phyloP scores from a whole-genome alignment of 2,797 vertebrate genomes.

The Furcifer pardalis region DNA sequence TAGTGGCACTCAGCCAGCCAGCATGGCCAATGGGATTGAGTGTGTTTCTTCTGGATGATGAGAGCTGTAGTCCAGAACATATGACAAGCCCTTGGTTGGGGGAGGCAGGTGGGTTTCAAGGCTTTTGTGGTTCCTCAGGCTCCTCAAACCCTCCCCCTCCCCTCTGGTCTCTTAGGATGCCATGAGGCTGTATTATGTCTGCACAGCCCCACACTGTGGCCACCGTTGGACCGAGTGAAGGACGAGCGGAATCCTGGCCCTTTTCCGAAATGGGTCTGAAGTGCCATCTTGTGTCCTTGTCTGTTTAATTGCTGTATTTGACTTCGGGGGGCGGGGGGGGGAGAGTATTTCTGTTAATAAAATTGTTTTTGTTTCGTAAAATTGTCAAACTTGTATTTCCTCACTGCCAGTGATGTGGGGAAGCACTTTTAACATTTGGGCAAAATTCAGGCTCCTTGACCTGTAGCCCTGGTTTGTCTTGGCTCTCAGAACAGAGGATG shows the following conservation, averaged over 20 bases:
- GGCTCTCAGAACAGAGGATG: constrained; percentile 1
- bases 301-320: background rate
- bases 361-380: constrained; percentile 9
- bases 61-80: too few relatives aligned
- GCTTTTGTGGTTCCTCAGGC: background rate
- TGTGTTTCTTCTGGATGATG: background rate
- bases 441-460: background rate
- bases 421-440: background rate
- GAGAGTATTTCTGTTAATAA: constrained; percentile 2
- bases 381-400: rapidly evolving
- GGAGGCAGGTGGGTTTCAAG: too few relatives aligned
- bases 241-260: too few relatives aligned
- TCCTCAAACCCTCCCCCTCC: background rate
- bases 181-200: constrained; percentile 95
- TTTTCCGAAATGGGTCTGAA: background rate
- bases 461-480: background rate
- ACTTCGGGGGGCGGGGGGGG: too few relatives aligned
- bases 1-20: background rate
- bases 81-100: background rate
- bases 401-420: background rate
- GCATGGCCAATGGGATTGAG: background rate
- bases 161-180: constrained; percentile 80
- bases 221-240: constrained; percentile 93
- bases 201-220: constrained; percentile 93
- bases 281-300: too few relatives aligned